Conservation (phyloP, 2,888 invertebrate genomes). For the Campoletis raptor region DNA sequence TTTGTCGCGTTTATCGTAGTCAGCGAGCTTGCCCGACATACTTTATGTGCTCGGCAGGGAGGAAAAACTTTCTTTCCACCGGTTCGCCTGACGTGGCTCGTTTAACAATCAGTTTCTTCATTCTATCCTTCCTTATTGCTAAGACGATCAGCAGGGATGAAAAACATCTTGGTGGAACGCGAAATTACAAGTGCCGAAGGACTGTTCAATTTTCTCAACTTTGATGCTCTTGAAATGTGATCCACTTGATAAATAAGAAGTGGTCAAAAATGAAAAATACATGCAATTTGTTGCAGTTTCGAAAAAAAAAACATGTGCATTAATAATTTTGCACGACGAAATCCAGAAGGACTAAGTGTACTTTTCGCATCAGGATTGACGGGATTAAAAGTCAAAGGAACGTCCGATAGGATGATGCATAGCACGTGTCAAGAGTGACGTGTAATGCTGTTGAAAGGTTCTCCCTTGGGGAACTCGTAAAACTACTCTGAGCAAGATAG, state of each 20-base stretch:
- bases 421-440: slow-evolving; percentile 29
- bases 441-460: slow-evolving; percentile 13
- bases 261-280: background rate
- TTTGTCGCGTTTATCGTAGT: slow-evolving; percentile 19
- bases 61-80: slow-evolving; percentile 23
- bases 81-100: slow-evolving; percentile 21
- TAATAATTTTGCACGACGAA: background rate
- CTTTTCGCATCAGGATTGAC: background rate
- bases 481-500: slow-evolving; percentile 37
- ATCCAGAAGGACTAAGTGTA: background rate
- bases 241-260: background rate
- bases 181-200: background rate
- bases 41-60: slow-evolving; percentile 15
- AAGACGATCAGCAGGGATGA: background rate
- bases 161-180: background rate
- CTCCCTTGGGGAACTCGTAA: slow-evolving; percentile 32
- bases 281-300: background rate
- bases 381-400: slow-evolving; percentile 30
- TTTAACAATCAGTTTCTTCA: slow-evolving; percentile 6
- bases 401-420: slow-evolving; percentile 22
- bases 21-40: slow-evolving; percentile 24
- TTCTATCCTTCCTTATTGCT: background rate
- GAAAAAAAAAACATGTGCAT: background rate
- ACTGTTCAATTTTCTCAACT: background rate
- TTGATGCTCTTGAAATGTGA: background rate